Evolutionary conservation across 1,140 invertebrate species (phyloP).

Genomic region (Lepidurus arcticus): DNA sequence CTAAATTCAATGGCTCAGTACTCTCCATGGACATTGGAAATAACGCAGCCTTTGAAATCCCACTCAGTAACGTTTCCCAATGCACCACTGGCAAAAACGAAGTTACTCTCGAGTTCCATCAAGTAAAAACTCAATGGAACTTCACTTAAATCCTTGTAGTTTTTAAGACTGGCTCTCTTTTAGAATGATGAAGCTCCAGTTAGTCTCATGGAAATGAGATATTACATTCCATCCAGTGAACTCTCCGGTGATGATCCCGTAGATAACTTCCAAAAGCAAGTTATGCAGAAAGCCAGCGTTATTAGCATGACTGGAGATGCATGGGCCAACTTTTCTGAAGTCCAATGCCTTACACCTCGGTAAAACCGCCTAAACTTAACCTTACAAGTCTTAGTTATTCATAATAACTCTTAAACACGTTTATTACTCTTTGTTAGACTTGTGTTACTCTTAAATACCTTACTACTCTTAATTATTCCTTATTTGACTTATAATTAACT

Average conservation of each 20-base stretch:
- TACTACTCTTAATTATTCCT: conserved; percentile 23
- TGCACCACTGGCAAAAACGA: conserved; percentile 98
- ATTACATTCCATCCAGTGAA: conserved; percentile 88
- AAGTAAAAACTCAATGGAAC: conserved; percentile 49
- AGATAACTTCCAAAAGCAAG: conserved; percentile 85
- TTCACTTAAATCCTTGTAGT: background rate
- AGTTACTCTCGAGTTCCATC: conserved; percentile 96
- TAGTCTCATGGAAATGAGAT: conserved; percentile 93
- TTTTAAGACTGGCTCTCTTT: conserved; percentile 37
- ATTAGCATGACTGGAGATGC: conserved; percentile 96
- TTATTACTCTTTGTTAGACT: too few species aligned
- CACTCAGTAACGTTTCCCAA: conserved; percentile 90
- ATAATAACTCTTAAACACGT: too few species aligned
- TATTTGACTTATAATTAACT: conserved; percentile 23
- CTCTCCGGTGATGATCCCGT: conserved; percentile 83
- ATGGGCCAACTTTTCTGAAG: conserved; percentile 91
- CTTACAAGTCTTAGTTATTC: conserved; percentile 25
- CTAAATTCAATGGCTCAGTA: conserved; percentile 86
- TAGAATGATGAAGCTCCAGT: conserved; percentile 96
- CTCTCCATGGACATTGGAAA: conserved; percentile 88
- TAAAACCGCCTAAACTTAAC: conserved; percentile 43
- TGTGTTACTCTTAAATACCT: too few species aligned
- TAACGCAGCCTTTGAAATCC: conserved; percentile 91
- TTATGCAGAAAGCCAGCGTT: conserved; percentile 94
- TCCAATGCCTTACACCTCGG: conserved; percentile 97